Base-by-base conservation (phyloP, 2,113 vertebrate species). In the Pelusios castaneus region DNA sequence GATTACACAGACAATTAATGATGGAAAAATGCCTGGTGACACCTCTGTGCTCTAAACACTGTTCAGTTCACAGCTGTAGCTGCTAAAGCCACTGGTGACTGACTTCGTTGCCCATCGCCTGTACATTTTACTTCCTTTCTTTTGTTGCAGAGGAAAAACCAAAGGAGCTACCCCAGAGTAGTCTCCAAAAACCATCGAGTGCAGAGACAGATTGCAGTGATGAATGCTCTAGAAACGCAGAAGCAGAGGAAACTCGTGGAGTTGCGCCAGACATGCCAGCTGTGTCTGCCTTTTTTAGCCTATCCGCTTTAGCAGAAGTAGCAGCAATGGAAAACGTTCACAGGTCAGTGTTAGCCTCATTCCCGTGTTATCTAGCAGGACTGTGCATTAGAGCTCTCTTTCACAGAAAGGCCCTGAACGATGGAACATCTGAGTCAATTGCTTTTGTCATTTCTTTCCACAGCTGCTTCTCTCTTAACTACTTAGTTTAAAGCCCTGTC, bases 271-370 rank as follows among this genome's bases (percentile, higher is more conserved):
- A 99, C 92, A 98, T 98, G 97, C 98, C 98, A 88, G 95, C 98
- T 0, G 97, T 98, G 92, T 98, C 99, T 81, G 98, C 99, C 1
- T 99, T 99, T 98, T 99, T 99, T 92, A 99, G 99, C 96, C 97
- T 99, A 80, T 98, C 99, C n/a, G 99, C 99, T 27, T 98, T 99
- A n/a, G 99, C 99, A 14, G 99, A 99, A 95, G 99, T 99, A 34
- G 99, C 99, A n/a, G 99, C 99, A 97, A 99, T 99, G 99, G 99
- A 99, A 97, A 99, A 99, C 2, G 98, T 98, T 96, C 99, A 99
- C 98, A 99, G 99, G 99, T 99, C 55, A 87, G 96, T 51, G 31
- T 11, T 12, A 49, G 89, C 70, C 84, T 51, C 80, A 70, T 89
- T 87, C 56, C 2, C 2, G 38, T 54, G 8, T 47, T 77, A 9